Evolutionary conservation across 2,888 invertebrate species (phyloP), one percentile per base, ranked within the genome.

Genomic region (Sarcophaga caerulescens): DNA sequence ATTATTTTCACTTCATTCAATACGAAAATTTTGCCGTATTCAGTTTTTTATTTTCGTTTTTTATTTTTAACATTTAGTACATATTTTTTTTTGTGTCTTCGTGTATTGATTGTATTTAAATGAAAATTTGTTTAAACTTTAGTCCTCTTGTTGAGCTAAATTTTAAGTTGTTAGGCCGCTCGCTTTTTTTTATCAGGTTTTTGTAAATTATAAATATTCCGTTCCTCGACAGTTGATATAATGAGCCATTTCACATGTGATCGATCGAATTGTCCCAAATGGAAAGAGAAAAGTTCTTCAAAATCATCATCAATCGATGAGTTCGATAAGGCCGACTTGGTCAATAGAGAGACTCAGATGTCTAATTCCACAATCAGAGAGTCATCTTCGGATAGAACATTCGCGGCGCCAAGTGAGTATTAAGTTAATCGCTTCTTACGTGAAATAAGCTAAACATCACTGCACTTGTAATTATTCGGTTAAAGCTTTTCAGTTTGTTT

Each of bases 381-480:
- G 17, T 52, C 52, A 2, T 63, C 73, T 47, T 77, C 80, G 23
- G 75, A 70, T 1, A n/a, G 59, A 47, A 66, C 1, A 14, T 3
- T 10, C 21, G 8, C 11, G 0, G 25, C 57, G 0, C 19, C 19
- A 19, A 66, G 86, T 86, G 70, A 86, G 86, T 84, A 84, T 74
- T 17, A 65, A 45, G 17, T 14, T 3, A 52, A 52, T 4, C 12
- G 17, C 0, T 52, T 12, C 17, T 52, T 52, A 4, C 0, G 17
- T 25, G 1, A 35, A n/a, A 52, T 1, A 83, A 44, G 6, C 47
- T 4, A 57, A 60, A 66, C 44, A 19, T 12, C 23, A 14, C 23
- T 21, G 52, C 14, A 52, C 17, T 52, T 52, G 52, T 52, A 52
- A 21, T 35, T 23, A 57, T 44, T 57, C 65, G 19, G 65, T 44